phyloP scores from a whole-genome alignment of 2,888 invertebrate genomes.

The Caenorhabditis sp. region DNA sequence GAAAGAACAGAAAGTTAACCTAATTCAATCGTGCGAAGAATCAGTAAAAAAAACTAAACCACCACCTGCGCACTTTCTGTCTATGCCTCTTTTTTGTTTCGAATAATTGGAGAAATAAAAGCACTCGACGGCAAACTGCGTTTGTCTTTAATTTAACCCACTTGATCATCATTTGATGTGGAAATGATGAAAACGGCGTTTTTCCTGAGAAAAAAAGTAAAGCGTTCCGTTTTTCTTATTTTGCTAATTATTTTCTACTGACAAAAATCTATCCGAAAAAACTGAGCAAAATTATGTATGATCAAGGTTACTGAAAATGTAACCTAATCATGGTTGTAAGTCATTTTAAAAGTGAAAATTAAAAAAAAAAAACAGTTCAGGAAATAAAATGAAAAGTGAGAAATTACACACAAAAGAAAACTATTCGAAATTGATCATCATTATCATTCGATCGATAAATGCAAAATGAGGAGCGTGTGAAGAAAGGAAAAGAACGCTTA shows the following conservation, averaged over 20 bases:
- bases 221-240: no score
- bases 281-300: no score
- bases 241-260: no score
- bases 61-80: neutral
- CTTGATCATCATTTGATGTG: conserved; percentile 1
- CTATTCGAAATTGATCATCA: neutral
- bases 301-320: no score
- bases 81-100: neutral
- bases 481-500: neutral
- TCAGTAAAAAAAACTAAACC: neutral
- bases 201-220: neutral
- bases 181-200: neutral
- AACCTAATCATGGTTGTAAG: neutral
- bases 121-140: conserved; percentile 1
- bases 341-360: neutral
- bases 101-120: conserved; percentile 1
- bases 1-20: neutral
- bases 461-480: neutral
- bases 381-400: neutral
- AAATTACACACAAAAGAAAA: neutral
- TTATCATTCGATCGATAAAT: neutral
- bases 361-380: neutral
- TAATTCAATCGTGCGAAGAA: neutral
- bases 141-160: conserved; percentile 1
- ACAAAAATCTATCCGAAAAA: no score